Percentiles rank a stretch among this genome's conserved stretches.
Evolutionary conservation across 2,888 invertebrate species (phyloP).

Genomic region (Acanthosepion lycidas): DNA sequence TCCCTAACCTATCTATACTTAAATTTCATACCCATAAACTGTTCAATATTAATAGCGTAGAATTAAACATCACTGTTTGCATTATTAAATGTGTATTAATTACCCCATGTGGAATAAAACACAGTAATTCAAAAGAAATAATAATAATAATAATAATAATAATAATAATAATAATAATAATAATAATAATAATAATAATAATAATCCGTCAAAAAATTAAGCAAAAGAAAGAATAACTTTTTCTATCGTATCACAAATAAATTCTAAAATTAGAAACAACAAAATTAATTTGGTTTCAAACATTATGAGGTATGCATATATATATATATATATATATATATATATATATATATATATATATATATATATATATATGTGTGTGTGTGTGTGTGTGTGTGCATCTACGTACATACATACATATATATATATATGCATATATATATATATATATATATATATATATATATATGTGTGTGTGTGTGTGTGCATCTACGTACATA

Average conservation of each 20-base stretch:
- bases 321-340: too few relatives aligned
- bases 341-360: too few relatives aligned
- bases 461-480: too few relatives aligned
- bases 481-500: too few relatives aligned
- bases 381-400: too few relatives aligned
- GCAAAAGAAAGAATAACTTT: too few relatives aligned
- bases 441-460: too few relatives aligned
- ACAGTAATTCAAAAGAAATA: not conserved
- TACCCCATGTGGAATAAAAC: not conserved
- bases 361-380: too few relatives aligned
- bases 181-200: not conserved
- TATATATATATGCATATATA: too few relatives aligned
- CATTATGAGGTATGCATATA: too few relatives aligned
- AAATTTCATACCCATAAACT: not conserved
- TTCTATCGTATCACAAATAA: not conserved
- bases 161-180: not conserved
- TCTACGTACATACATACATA: too few relatives aligned
- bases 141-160: slow-evolving; percentile 40
- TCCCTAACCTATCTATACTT: not conserved
- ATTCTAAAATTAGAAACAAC: not conserved
- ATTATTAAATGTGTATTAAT: not conserved
- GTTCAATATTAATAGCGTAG: not conserved
- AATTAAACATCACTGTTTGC: not conserved
- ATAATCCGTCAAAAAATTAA: not conserved
- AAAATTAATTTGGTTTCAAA: too few relatives aligned